Evolutionary conservation across 1,140 invertebrate genomes (phyloP), one percentile per base, ranked within the genome.

Genomic region (Nasonia giraulti): DNA sequence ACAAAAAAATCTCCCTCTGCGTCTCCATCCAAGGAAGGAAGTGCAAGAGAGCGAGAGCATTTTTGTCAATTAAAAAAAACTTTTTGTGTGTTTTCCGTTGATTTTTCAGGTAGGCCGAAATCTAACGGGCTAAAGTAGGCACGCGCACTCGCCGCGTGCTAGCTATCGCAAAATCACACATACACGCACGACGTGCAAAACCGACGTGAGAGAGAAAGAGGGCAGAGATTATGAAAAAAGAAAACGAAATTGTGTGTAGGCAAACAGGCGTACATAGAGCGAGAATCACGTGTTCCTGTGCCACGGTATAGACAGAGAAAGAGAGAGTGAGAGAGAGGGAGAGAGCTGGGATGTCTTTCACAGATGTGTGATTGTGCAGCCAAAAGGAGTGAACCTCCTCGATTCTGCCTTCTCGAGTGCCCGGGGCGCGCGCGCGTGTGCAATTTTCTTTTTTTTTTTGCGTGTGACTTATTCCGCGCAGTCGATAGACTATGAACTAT

Each of bases 71-170:
- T 62, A 62, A 62, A 62, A 62, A 62, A 62, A 55, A 55, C 50
- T 55, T n/a, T 62, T 62, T 62, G 14, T 62, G 55, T 62, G 55
- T 62, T 62, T 89, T 90, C 85, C 88, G 87, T 91, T 92, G 87
- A 91, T 88, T 91, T 90, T 91, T 89, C 91, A 91, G 90, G 90
- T 91, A 91, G 91, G 86, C 88, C 87, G 89, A 90, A 89, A 89
- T 86, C 89, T 89, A 92, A 90, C 87, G 89, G 88, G 90, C 87
- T 90, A 88, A 90, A 88, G 88, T 90, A 91, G 88, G 87, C 47
- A 76, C 37, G 23, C 3, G 74, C 14, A 75, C 2, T 47, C 44
- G 20, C 86, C 86, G 86, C 23, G 37, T 82, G 31, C 73, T 75
- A 75, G 27, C 23, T 12, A 71, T 77, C 47, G 44, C 23, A 55